phyloP scores from a whole-genome alignment of 2,888 invertebrate genomes.

The Frankliniella intonsa region DNA sequence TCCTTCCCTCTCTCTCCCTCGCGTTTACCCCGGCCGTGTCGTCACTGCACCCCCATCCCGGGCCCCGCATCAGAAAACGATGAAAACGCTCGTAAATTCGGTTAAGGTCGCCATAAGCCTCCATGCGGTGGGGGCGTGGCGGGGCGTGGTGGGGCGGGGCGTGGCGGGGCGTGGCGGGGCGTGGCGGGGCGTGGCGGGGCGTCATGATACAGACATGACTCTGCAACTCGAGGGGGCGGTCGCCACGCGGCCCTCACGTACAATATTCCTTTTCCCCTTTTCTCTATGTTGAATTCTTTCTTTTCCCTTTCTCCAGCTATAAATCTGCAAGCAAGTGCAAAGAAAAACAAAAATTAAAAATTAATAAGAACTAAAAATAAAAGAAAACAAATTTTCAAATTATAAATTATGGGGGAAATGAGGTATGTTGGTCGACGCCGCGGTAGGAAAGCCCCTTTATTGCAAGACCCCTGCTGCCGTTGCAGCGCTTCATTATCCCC shows the following conservation, averaged over 20 bases:
- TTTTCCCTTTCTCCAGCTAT: neutral
- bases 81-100: slow-evolving; percentile 17
- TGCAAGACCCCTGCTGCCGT: no score
- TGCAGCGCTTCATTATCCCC: no score
- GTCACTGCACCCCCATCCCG: neutral
- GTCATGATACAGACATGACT: neutral
- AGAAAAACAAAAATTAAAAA: no score
- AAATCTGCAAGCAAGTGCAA: no score
- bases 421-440: no score
- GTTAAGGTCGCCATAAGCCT: neutral
- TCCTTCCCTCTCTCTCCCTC: neutral
- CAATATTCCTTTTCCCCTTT: neutral
- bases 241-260: neutral
- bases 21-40: neutral
- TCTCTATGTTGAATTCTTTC: neutral
- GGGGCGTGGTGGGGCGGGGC: neutral
- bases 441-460: no score
- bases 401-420: no score
- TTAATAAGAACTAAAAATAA: no score
- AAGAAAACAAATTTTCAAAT: no score
- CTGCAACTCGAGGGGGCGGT: neutral
- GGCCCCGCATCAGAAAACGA: slow-evolving; percentile 19
- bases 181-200: neutral
- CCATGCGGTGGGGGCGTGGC: neutral
- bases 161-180: neutral